Base-by-base conservation (phyloP, 2,113 vertebrate genomes). In the Archocentrus centrarchus region DNA sequence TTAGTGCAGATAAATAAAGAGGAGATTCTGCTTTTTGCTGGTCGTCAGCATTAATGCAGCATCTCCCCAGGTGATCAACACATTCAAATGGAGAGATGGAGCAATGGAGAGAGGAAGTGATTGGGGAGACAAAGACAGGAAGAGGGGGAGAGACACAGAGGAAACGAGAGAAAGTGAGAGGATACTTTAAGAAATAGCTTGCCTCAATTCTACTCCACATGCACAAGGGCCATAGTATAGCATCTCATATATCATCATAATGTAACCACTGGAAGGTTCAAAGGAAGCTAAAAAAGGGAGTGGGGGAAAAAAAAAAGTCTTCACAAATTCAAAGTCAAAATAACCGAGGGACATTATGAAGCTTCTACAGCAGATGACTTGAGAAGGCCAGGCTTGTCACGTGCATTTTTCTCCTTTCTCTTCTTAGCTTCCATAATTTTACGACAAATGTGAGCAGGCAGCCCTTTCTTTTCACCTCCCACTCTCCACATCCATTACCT, bases 11-110 rank as follows among this genome's bases (percentile, higher is more conserved):
- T 94, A 94, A 95, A 95, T 94, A 94, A 94, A 94, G 92, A 88
- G 91, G 89, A 93, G 90, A 93, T 94, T 94, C 91, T 88, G 90
- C 91, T 88, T 93, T 94, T 94, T 92, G 90, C 88, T 81, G 88
- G 89, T 90, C 89, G 88, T 95, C 94, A 94, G 94, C 94, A 90
- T 94, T 94, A 94, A 95, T 92, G 93, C 92, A 87, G 91, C 89
- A 93, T 94, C 94, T 94, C 92, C 91, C 93, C 92, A 93, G 92
- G 94, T 95, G 93, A 95, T 95, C 94, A 94, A 93, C 94, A 91
- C 92, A 93, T 92, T 94, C 88, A 93, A 88, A 94, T 91, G 89
- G 89, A 87, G 88, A 91, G 82, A 84, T 35, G 75, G 77, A 22
- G 79, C 77, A 84, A 90, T 68, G 81, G 86, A 81, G 88, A 39